A percentile compares a stretch with the other conserved stretches of the same genome.
These are phyloP conservation scores for Eucidaris tribuloides DNA, from an alignment of 35 echinoderm and acorn worm species.

Conservation along the genomic window DNA sequence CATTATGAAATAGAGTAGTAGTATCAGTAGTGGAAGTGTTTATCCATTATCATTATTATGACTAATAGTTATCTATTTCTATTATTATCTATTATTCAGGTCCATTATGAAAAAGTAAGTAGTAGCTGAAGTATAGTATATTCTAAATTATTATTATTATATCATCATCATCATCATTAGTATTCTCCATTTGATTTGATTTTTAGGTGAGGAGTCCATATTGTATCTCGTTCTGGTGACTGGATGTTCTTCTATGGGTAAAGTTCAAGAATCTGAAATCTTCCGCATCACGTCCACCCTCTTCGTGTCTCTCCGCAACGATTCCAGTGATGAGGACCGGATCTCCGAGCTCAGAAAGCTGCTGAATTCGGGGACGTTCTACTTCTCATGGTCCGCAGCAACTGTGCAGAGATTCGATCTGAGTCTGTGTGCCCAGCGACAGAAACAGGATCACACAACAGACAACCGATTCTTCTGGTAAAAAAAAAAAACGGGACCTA, in stretches of 20 bases:
- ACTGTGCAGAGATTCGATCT: conserved; percentile 59
- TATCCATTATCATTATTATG: too few relatives aligned
- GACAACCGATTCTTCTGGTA: conserved; percentile 99
- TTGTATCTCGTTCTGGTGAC: conserved; percentile 86
- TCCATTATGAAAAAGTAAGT: too few relatives aligned
- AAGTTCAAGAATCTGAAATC: conserved; percentile 71
- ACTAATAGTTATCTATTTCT: too few relatives aligned
- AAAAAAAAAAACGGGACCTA: too few relatives aligned
- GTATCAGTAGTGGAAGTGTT: too few relatives aligned
- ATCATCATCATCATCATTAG: too few relatives aligned
- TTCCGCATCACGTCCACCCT: conserved; percentile 87
- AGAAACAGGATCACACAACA: conserved; percentile 80
- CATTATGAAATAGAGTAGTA: too few relatives aligned
- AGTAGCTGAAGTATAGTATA: too few relatives aligned
- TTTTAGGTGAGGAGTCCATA: conserved; percentile 61
- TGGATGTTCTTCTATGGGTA: conserved; percentile 83
- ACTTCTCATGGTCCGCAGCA: conserved; percentile 81
- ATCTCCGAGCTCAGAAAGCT: conserved; percentile 85
- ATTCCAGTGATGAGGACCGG: conserved; percentile 79
- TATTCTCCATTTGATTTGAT: too few relatives aligned
- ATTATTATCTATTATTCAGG: too few relatives aligned
- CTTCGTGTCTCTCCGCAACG: conserved; percentile 82
- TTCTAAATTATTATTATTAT: too few relatives aligned
- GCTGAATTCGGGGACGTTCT: conserved; percentile 97
- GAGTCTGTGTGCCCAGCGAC: conserved; percentile 88